Base-by-base conservation (phyloP, 2,888 invertebrate genomes). In the Diaprepes abbreviatus region DNA sequence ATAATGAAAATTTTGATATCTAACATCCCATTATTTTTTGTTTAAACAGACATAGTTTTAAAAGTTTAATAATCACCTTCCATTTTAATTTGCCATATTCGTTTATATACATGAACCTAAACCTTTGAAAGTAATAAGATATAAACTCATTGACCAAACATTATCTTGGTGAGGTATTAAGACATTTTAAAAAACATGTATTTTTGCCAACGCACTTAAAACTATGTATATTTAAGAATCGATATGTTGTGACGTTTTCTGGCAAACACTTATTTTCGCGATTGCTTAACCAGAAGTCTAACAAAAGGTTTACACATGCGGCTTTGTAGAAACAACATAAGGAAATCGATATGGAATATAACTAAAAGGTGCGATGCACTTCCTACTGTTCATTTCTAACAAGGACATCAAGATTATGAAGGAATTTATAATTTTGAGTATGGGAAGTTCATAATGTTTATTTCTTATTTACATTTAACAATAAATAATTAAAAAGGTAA, bases 401-500 rank as follows among this genome's bases (percentile, higher is more conserved):
- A 19, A 36, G 28, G 17, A 31, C n/a, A 33, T 45, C 5, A 59
- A 33, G 28, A 59, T 45, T 59, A 45, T 43, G n/a, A 2, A 16
- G 43, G 60, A 60, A 45, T 28, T 48, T 28, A 48, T 66, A 59
- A 67, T 60, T 54, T 31, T 55, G 66, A 43, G 36, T 60, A 60
- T 35, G 40, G 54, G 16, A 35, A 43, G 21, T 38, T 40, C 50
- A 24, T 65, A 16, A 52, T 36, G 40, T 59, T 58, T 66, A 50
- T 62, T 63, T 69, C 28, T 66, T 70, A 70, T 66, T 65, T 73
- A 72, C 62, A 60, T 66, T 50, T 66, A 60, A 62, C 70, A 70
- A 70, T 70, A 70, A 70, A 66, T 70, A 59, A 21, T 58, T 57
- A 16, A 50, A 35, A 48, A 33, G n/a, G 24, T 54, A 74, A 64